Evolutionary conservation across 2,113 vertebrate species (phyloP), one percentile per base, ranked within the genome.

Genomic region (Verasper variegatus): DNA sequence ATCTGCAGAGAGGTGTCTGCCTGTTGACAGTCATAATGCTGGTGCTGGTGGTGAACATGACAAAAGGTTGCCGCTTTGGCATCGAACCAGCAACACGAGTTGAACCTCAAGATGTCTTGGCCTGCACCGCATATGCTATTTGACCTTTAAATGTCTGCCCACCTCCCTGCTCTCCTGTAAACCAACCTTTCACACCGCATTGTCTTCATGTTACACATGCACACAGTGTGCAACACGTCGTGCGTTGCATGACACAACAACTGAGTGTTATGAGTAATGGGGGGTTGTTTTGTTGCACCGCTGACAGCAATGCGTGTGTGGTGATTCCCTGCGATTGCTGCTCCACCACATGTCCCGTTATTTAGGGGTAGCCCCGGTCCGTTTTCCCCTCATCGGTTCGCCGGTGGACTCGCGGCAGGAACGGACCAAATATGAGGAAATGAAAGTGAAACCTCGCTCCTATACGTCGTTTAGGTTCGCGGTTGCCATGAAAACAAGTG

Each of bases 401-500:
- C 11, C 3, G 40, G 40, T 13, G 1, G 12, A 23, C 31, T 62
- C 31, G 13, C 2, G 18, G 14, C 42, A 64, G 15, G 2, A 1
- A 1, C 51, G 5, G 54, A 79, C 15, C 5, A 5, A 1, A 9
- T 45, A 42, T 20, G 63, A 1, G 3, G 0, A 27, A 10, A 7
- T 10, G 18, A 49, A 62, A 10, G 6, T 68, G 77, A 31, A 31
- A 31, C 31, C 13, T 80, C 21, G 68, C 4, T 47, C 20, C 64
- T 72, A 3, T 7, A 5, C 47, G 1, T 18, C 6, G 17, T 18
- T 51, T 15, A 51, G 47, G 14, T 51, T 51, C 57, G 47, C 13
- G 83, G 84, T 80, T 88, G 80, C 76, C 72, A 83, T 81, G 87
- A 71, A 80, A 82, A 86, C 87, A 37, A 71, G 64, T 86, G 78